A percentile compares a stretch with the other conserved stretches of the same genome.
phyloP scores from a whole-genome alignment of 2,888 invertebrate species.

The Cremastinae sp. region DNA sequence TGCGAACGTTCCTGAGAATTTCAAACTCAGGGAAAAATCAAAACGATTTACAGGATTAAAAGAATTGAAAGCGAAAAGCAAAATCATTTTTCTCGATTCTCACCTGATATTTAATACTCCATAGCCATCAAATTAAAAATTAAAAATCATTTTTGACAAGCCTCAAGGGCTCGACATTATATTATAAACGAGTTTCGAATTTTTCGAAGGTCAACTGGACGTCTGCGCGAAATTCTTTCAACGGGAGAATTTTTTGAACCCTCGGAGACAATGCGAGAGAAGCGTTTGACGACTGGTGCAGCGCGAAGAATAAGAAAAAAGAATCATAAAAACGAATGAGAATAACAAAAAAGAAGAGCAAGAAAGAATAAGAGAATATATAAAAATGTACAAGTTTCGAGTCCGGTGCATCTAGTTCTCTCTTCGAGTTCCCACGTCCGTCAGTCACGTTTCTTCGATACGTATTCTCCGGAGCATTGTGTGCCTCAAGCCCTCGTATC shows the following conservation, averaged over 20 bases:
- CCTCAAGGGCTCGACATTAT: too few species aligned
- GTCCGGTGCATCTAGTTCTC: constrained; percentile 32
- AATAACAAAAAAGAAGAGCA: neutral
- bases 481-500: neutral
- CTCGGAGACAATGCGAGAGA: neutral
- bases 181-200: too few species aligned
- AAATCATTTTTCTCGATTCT: too few species aligned
- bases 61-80: too few species aligned
- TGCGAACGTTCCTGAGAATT: too few species aligned
- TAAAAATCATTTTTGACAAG: too few species aligned
- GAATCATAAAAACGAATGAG: constrained; percentile 23
- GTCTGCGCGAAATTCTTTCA: too few species aligned
- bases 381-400: constrained; percentile 42
- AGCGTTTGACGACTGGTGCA: neutral
- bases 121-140: too few species aligned
- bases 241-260: neutral
- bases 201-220: too few species aligned
- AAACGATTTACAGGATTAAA: too few species aligned
- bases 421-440: constrained; percentile 54
- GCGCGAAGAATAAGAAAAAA: constrained; percentile 68
- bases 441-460: constrained; percentile 49
- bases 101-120: too few species aligned
- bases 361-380: constrained; percentile 2
- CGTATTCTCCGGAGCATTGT: constrained; percentile 27
- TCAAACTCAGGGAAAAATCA: too few species aligned